phyloP scores from a whole-genome alignment of 2,113 vertebrate species.

The Lepisosteus osseus region DNA sequence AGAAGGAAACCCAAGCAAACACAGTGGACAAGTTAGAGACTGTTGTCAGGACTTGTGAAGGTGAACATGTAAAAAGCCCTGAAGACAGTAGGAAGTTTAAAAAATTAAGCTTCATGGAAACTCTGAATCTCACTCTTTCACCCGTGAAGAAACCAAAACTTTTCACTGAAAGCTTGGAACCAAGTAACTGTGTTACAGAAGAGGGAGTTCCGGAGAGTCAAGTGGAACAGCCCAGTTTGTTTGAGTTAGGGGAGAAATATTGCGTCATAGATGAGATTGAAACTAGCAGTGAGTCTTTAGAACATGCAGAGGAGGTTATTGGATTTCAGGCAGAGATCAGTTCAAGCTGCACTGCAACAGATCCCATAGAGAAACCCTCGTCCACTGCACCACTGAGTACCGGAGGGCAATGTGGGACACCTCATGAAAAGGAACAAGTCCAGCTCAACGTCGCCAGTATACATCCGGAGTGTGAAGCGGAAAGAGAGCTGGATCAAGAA shows the following conservation, averaged over 20 bases:
- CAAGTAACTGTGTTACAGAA: constrained; percentile 22
- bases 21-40: neutral
- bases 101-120: constrained; percentile 96
- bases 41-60: neutral
- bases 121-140: constrained; percentile 89
- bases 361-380: neutral
- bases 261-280: constrained; percentile 54
- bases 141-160: constrained; percentile 76
- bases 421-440: neutral
- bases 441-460: neutral
- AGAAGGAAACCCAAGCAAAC: constrained; percentile 51
- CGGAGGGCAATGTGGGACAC: neutral
- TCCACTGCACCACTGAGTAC: neutral
- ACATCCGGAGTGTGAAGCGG: too few relatives aligned
- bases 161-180: neutral
- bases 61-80: neutral
- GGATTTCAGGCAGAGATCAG: neutral
- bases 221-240: constrained; percentile 33
- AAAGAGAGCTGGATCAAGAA: neutral
- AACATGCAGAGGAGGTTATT: neutral
- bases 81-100: constrained; percentile 23
- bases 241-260: constrained; percentile 46
- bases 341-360: neutral
- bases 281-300: constrained; percentile 34
- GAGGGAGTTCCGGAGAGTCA: constrained; percentile 8